A percentile compares a stretch with the other conserved stretches of the same genome.
phyloP scores from a whole-genome alignment of 92 coral and sea anemone species.

The Palythoa grandis region DNA sequence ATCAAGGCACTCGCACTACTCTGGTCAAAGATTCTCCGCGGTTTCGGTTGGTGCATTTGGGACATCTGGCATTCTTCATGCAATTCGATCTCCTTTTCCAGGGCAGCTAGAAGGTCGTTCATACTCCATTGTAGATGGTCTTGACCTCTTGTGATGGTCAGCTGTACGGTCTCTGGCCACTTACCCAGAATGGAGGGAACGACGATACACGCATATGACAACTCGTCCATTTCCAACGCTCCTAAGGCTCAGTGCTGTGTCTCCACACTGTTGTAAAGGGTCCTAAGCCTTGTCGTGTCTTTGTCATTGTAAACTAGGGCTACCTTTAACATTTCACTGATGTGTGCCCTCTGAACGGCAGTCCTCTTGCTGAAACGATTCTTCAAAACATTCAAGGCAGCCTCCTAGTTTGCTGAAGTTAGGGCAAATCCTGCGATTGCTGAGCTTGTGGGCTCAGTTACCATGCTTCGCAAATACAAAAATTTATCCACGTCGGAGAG shows the following conservation, averaged over 20 bases:
- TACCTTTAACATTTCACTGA: slow-evolving; percentile 47
- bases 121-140: slow-evolving; percentile 46
- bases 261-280: slow-evolving; percentile 27
- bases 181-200: slow-evolving; percentile 47
- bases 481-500: neutral
- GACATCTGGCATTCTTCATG: slow-evolving; percentile 35
- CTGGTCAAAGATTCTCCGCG: neutral
- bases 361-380: slow-evolving; percentile 44
- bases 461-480: neutral
- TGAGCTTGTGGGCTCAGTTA: neutral
- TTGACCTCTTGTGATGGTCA: slow-evolving; percentile 55
- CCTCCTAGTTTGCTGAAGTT: neutral
- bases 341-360: slow-evolving; percentile 46
- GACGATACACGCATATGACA: slow-evolving; percentile 44
- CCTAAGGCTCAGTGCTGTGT: slow-evolving; percentile 48
- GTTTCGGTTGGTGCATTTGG: neutral
- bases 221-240: slow-evolving; percentile 55
- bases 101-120: slow-evolving; percentile 22
- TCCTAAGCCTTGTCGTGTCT: slow-evolving; percentile 39
- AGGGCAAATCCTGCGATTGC: neutral
- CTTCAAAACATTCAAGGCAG: neutral
- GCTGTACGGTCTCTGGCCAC: slow-evolving; percentile 35
- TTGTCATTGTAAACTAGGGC: slow-evolving; percentile 45
- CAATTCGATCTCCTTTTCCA: slow-evolving; percentile 32
- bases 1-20: neutral